Evolutionary conservation across 2,113 vertebrate species (phyloP).

Genomic region (Coptodon bakossiorum): DNA sequence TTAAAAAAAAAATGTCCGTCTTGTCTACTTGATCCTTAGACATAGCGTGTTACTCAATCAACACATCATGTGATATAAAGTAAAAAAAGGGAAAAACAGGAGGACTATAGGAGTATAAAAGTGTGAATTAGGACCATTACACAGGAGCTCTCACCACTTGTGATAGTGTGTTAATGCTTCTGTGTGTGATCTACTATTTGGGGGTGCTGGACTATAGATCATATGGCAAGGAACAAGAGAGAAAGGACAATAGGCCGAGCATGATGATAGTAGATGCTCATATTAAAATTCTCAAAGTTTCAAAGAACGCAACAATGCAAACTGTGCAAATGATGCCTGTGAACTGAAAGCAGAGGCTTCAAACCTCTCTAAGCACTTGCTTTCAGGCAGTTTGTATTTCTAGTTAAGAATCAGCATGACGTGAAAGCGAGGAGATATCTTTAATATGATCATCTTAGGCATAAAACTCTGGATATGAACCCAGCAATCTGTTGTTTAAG

Average conservation of each 20-base stretch:
- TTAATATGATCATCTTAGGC: not conserved
- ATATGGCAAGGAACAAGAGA: not conserved
- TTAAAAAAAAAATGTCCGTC: conserved; percentile 23
- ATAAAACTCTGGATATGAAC: not conserved
- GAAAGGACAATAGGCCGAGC: not conserved
- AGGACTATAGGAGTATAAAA: not conserved
- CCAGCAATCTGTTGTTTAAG: not conserved
- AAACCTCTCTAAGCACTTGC: not conserved
- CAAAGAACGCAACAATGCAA: not conserved
- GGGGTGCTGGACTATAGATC: not conserved
- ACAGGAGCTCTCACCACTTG: not conserved
- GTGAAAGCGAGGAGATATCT: not conserved
- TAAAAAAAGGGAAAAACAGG: not conserved
- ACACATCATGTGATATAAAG: conserved; percentile 1
- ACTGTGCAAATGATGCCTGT: not conserved
- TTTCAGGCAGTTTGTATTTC: not conserved
- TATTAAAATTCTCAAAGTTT: not conserved
- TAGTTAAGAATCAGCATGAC: not conserved
- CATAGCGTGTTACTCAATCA: not conserved
- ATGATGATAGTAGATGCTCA: not conserved
- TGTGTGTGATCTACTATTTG: not conserved
- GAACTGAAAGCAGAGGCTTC: not conserved
- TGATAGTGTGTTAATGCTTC: not conserved
- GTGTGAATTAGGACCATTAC: not conserved
- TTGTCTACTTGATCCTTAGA: not conserved